These are phyloP conservation scores for Polyergus mexicanus DNA, from an alignment of 1,140 invertebrate species.

Conservation along the genomic window DNA sequence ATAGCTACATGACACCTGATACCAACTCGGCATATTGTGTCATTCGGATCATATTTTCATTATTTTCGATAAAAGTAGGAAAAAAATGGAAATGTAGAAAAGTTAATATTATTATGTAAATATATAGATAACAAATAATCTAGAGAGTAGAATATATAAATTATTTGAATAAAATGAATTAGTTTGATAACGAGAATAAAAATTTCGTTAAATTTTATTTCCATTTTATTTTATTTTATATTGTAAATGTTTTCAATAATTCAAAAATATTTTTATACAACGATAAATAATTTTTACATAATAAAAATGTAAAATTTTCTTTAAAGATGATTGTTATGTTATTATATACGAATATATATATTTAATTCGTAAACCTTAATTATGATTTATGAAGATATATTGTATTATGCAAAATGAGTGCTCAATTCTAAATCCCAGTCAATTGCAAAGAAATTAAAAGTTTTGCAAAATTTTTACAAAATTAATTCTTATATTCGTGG, in stretches of 20 bases:
- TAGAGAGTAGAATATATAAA: not conserved
- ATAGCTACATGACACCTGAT: constrained; percentile 49
- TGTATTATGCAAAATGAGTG: not conserved
- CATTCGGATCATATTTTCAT: constrained; percentile 1
- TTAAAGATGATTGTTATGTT: not conserved
- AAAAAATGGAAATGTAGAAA: not conserved
- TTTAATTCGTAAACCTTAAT: not conserved
- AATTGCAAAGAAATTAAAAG: constrained; percentile 4
- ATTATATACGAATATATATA: not conserved
- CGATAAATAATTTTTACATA: constrained; percentile 1
- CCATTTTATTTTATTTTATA: not conserved
- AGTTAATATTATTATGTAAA: not conserved
- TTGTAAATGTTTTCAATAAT: constrained; percentile 15
- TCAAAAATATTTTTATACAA: not conserved
- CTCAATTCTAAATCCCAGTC: not conserved
- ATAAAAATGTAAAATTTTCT: not conserved
- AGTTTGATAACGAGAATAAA: not conserved
- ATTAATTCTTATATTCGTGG: constrained; percentile 13
- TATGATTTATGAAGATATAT: not conserved
- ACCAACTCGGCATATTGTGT: constrained; percentile 9
- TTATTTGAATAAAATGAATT: not conserved
- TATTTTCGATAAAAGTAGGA: not conserved
- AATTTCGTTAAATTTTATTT: constrained; percentile 7
- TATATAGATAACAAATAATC: not conserved
- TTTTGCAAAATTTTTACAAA: constrained; percentile 1